Percentiles rank a stretch among this genome's conserved stretches.
These are phyloP conservation scores for Rhinella marina DNA, from an alignment of 2,797 vertebrate species.

Conservation along the genomic window DNA sequence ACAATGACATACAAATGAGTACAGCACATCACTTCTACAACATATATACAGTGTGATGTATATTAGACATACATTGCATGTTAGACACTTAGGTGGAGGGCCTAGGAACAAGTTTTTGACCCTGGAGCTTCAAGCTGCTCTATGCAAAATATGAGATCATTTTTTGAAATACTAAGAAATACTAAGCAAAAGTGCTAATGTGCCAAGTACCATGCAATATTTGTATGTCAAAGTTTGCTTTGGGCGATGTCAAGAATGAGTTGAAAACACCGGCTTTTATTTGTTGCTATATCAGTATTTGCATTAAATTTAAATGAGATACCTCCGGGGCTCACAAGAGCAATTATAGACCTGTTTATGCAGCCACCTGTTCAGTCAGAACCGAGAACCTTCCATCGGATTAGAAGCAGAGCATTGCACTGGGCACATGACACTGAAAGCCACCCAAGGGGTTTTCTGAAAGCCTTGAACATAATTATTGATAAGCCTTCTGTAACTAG, in stretches of 20 bases:
- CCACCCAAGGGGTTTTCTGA: not conserved
- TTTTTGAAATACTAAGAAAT: not conserved
- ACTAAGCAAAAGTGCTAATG: not conserved
- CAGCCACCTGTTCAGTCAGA: not conserved
- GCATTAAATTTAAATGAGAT: conserved; percentile 34
- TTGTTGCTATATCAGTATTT: conserved; percentile 14
- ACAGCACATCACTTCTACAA: not conserved
- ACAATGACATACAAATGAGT: too few species aligned
- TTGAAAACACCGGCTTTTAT: conserved; percentile 26
- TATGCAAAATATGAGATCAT: not conserved
- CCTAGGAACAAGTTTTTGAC: not conserved
- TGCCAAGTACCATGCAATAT: conserved; percentile 19
- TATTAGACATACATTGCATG: not conserved
- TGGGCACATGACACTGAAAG: not conserved
- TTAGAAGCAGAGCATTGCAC: not conserved
- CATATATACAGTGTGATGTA: not conserved
- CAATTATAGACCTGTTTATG: conserved; percentile 19
- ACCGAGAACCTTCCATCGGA: conserved; percentile 4
- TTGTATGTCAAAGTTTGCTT: conserved; percentile 33
- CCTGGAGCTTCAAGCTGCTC: not conserved
- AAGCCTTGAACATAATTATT: not conserved
- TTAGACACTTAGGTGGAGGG: not conserved
- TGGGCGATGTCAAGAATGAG: conserved; percentile 22
- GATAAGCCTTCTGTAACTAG: conserved; percentile 11
- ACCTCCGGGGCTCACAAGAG: conserved; percentile 1